phyloP scores from a whole-genome alignment of 2,797 vertebrate species.

The Alectoris magna region DNA sequence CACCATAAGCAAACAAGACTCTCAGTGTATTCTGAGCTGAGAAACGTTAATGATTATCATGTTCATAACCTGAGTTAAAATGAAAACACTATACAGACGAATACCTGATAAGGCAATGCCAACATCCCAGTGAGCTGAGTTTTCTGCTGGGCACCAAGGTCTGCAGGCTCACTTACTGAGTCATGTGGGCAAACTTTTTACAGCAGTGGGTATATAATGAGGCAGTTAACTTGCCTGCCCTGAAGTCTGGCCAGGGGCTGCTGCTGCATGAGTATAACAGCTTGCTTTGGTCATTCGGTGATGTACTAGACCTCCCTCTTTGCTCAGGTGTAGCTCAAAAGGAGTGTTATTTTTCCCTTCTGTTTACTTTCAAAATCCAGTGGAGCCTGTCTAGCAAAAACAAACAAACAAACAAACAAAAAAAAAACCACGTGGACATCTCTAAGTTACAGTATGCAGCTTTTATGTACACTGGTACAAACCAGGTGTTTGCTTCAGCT shows the following conservation, averaged over 20 bases:
- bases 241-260: neutral
- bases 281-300: neutral
- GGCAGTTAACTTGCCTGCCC: neutral
- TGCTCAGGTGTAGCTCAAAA: neutral
- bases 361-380: constrained; percentile 51
- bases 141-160: neutral
- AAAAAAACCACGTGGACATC: neutral
- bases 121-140: neutral
- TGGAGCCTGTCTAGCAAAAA: constrained; percentile 11
- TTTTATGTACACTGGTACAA: neutral
- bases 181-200: neutral
- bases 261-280: neutral
- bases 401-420: too few species aligned
- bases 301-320: neutral
- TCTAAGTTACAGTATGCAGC: constrained; percentile 12
- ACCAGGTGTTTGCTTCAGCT: constrained; percentile 5
- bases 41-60: constrained; percentile 64
- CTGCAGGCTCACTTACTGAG: neutral
- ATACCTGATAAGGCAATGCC: constrained; percentile 46
- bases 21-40: constrained; percentile 29
- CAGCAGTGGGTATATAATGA: neutral
- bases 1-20: constrained; percentile 14
- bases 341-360: neutral
- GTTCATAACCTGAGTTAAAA: constrained; percentile 68
- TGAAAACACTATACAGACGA: constrained; percentile 62